These are phyloP conservation scores for Dryococelus australis DNA, from an alignment of 2,888 invertebrate genomes.

Conservation along the genomic window DNA sequence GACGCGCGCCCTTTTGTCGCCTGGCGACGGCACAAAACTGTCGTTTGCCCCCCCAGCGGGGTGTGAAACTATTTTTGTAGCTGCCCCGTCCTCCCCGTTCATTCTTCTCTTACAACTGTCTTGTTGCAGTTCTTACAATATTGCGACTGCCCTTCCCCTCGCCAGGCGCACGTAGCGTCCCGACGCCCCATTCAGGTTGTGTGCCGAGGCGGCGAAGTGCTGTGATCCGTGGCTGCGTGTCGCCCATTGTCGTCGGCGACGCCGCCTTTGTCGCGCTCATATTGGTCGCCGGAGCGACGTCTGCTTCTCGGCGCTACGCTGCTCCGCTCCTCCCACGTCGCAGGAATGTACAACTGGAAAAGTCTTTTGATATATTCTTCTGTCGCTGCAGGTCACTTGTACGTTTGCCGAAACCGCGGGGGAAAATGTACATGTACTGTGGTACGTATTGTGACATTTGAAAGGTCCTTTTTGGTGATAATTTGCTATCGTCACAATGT, in stretches of 20 bases:
- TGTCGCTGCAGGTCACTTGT: too few species aligned
- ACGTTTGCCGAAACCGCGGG: too few species aligned
- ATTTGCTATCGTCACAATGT: too few species aligned
- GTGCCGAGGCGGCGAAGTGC: neutral
- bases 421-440: too few species aligned
- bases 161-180: neutral
- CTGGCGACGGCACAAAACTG: neutral
- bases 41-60: neutral
- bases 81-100: neutral
- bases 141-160: neutral
- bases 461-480: too few species aligned
- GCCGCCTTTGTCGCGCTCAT: neutral
- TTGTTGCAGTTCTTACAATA: neutral
- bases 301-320: neutral
- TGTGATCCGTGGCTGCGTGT: neutral
- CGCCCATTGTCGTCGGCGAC: neutral
- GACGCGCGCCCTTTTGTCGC: neutral
- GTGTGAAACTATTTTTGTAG: constrained; percentile 16
- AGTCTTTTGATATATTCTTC: too few species aligned
- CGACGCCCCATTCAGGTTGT: neutral
- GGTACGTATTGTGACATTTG: too few species aligned
- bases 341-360: too few species aligned
- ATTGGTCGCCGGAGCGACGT: neutral
- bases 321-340: neutral
- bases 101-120: neutral